Percentiles rank a stretch among this genome's conserved stretches.
These are phyloP conservation scores for Cryptotis parvus DNA, from an alignment of 2,113 vertebrate genomes.

Conservation along the genomic window DNA sequence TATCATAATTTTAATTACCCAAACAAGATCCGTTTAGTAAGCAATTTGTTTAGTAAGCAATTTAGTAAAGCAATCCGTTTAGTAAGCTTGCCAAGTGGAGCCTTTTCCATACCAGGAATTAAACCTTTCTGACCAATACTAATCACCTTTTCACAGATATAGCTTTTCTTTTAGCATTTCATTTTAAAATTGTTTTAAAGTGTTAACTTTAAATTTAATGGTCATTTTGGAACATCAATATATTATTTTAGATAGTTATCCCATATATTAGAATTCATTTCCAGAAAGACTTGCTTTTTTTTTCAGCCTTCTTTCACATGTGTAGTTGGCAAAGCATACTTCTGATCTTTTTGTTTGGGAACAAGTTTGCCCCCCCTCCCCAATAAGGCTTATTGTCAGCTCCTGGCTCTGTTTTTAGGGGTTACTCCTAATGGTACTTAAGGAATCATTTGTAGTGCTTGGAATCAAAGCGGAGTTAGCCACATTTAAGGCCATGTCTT, in stretches of 20 bases:
- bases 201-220: conserved; percentile 47
- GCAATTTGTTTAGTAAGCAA: conserved; percentile 58
- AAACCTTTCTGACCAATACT: conserved; percentile 50
- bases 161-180: conserved; percentile 23
- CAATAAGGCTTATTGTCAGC: too few relatives aligned
- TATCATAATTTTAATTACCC: conserved; percentile 30
- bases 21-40: conserved; percentile 51
- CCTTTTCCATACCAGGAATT: conserved; percentile 22
- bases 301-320: conserved; percentile 1
- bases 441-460: conserved; percentile 25
- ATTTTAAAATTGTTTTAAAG: conserved; percentile 47
- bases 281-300: conserved; percentile 12
- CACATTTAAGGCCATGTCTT: too few relatives aligned
- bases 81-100: conserved; percentile 37
- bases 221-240: neutral
- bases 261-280: conserved; percentile 46
- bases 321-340: too few relatives aligned
- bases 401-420: too few relatives aligned
- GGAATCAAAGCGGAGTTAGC: too few relatives aligned
- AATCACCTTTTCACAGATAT: conserved; percentile 45
- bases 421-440: neutral
- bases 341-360: too few relatives aligned
- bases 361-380: too few relatives aligned
- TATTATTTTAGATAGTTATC: neutral
- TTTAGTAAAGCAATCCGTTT: conserved; percentile 61